Percentiles rank a stretch among this genome's conserved stretches.
Evolutionary conservation across 2,888 invertebrate species (phyloP).

Genomic region (Eilema depressum): DNA sequence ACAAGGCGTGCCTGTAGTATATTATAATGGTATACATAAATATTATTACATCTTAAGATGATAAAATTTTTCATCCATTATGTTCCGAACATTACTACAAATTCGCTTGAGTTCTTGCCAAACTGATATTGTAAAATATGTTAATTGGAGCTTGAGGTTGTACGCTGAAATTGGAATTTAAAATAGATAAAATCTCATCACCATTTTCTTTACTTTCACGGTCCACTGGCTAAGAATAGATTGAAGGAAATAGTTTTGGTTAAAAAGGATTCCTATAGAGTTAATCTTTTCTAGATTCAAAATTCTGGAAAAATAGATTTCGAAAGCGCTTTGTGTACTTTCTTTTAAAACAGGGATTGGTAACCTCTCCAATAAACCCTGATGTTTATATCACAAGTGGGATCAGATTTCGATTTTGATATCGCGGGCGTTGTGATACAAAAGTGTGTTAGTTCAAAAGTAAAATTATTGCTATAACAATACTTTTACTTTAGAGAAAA

Average conservation of each 20-base stretch:
- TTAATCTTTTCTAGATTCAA: not conserved
- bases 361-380: not conserved
- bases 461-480: too few relatives aligned
- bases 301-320: not conserved
- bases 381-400: too few relatives aligned
- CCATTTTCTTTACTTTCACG: not conserved
- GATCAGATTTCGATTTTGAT: too few relatives aligned
- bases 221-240: not conserved
- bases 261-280: not conserved
- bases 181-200: constrained; percentile 18
- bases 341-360: not conserved
- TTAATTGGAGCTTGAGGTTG: constrained; percentile 21
- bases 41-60: not conserved
- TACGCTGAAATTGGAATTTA: constrained; percentile 35
- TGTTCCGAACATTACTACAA: not conserved
- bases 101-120: constrained; percentile 2
- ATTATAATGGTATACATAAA: not conserved
- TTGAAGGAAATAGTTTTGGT: not conserved
- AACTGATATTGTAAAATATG: constrained; percentile 38
- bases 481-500: too few relatives aligned
- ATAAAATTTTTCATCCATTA: not conserved
- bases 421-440: too few relatives aligned
- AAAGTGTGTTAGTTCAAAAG: too few relatives aligned
- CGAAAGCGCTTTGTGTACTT: too few relatives aligned
- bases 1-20: too few relatives aligned